Percentiles rank a stretch among this genome's conserved stretches.
These are phyloP conservation scores for Macropus fuliginosus DNA, from an alignment of 2,797 vertebrate genomes.

Conservation along the genomic window DNA sequence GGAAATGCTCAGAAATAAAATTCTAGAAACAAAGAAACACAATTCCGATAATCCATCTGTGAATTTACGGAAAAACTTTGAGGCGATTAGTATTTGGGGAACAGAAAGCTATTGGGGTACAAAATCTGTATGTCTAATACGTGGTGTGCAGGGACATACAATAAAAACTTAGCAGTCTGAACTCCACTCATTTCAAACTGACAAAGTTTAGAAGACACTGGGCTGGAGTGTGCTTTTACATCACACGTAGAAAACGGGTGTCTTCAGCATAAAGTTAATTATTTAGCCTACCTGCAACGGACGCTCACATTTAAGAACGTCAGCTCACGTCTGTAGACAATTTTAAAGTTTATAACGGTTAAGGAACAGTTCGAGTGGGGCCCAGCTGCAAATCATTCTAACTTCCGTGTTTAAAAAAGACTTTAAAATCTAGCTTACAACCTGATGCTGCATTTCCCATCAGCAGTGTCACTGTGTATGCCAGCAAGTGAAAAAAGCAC, in stretches of 20 bases:
- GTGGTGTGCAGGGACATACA: no score
- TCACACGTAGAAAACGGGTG: rapidly evolving
- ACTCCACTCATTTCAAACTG: neutral
- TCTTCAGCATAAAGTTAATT: neutral
- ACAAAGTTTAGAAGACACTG: neutral
- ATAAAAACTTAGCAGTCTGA: neutral
- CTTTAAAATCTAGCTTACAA: neutral
- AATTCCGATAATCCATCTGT: neutral
- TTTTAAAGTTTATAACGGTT: neutral
- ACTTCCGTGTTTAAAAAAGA: neutral
- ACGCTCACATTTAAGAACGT: neutral
- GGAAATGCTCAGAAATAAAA: neutral
- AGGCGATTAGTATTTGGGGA: neutral
- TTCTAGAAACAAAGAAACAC: neutral
- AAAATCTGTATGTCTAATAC: neutral
- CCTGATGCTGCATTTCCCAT: neutral
- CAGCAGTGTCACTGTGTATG: neutral
- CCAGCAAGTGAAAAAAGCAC: neutral
- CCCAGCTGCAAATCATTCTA: neutral
- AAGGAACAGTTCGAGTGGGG: neutral
- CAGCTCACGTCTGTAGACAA: neutral
- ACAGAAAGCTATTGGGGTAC: neutral
- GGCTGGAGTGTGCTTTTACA: neutral
- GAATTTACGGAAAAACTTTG: neutral
- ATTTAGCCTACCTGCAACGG: neutral